Evolutionary conservation across 1,140 invertebrate genomes (phyloP).

Genomic region (Drosophila equinoxialis): DNA sequence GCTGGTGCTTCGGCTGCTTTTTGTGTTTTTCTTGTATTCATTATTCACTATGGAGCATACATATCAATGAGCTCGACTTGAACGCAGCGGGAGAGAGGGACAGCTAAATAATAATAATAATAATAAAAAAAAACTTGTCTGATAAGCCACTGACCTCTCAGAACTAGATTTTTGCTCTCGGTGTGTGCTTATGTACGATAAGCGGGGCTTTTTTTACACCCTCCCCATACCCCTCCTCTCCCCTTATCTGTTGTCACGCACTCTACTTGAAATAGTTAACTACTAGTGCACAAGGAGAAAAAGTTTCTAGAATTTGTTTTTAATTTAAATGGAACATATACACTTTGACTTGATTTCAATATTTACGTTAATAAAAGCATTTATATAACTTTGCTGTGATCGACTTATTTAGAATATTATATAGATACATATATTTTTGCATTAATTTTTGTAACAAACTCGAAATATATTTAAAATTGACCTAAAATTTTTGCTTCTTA

Average conservation of each 20-base stretch:
- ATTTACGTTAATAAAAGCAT: no score
- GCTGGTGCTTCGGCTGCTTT: background rate
- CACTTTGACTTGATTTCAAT: no score
- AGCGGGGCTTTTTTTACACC: slow-evolving; percentile 47
- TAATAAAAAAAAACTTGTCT: slow-evolving; percentile 40
- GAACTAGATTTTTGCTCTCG: slow-evolving; percentile 42
- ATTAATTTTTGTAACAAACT: no score
- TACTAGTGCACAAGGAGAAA: background rate
- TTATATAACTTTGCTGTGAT: no score
- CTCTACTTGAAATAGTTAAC: background rate
- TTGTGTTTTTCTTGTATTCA: slow-evolving; percentile 11
- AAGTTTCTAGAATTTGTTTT: no score
- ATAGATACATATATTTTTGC: no score
- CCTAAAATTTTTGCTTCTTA: no score
- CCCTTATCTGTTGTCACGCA: background rate
- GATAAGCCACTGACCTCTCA: slow-evolving; percentile 76
- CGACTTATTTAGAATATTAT: no score
- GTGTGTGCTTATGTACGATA: slow-evolving; percentile 31
- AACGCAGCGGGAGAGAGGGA: slow-evolving; percentile 26
- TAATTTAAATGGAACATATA: no score
- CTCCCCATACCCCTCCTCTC: background rate
- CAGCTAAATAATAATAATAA: slow-evolving; percentile 24
- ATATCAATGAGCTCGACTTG: slow-evolving; percentile 19
- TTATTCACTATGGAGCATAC: slow-evolving; percentile 12
- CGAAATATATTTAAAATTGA: no score